Conservation (phyloP, 2,797 vertebrate genomes). For the Anguilla megastoma region DNA sequence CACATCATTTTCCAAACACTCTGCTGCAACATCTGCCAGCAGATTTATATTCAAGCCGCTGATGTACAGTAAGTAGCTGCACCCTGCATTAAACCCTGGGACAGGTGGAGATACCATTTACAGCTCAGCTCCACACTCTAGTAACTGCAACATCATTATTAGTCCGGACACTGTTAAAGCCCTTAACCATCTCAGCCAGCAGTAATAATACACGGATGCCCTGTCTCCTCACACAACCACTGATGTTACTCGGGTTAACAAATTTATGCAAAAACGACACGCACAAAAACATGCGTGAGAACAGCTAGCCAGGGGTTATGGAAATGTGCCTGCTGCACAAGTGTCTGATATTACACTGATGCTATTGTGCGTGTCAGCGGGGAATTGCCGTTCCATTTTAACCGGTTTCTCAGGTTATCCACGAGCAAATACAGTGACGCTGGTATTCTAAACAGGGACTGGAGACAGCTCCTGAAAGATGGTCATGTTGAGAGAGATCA, state of each 20-base stretch:
- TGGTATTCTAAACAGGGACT: not conserved
- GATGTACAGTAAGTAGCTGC: not conserved
- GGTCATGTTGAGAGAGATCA: slow-evolving; percentile 1
- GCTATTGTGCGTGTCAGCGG: not conserved
- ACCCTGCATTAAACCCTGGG: not conserved
- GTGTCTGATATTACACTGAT: not conserved
- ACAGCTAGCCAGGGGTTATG: not conserved
- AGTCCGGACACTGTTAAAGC: not conserved
- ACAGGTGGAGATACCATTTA: not conserved
- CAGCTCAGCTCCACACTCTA: not conserved
- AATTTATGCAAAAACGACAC: not conserved
- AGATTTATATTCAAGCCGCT: slow-evolving; percentile 12
- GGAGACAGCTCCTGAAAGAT: not conserved
- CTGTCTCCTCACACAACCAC: not conserved
- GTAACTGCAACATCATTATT: not conserved
- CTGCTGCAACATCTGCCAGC: slow-evolving; percentile 17
- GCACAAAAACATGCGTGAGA: not conserved
- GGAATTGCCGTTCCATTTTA: not conserved
- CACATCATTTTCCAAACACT: not conserved
- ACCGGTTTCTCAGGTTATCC: not conserved
- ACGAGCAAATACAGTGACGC: not conserved
- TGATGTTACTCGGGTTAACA: not conserved
- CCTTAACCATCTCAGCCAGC: not conserved
- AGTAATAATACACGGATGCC: not conserved
- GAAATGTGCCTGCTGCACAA: not conserved